Evolutionary conservation across 2,797 vertebrate genomes (phyloP), one percentile per base, ranked within the genome.

Genomic region (Sebastes oblongus): DNA sequence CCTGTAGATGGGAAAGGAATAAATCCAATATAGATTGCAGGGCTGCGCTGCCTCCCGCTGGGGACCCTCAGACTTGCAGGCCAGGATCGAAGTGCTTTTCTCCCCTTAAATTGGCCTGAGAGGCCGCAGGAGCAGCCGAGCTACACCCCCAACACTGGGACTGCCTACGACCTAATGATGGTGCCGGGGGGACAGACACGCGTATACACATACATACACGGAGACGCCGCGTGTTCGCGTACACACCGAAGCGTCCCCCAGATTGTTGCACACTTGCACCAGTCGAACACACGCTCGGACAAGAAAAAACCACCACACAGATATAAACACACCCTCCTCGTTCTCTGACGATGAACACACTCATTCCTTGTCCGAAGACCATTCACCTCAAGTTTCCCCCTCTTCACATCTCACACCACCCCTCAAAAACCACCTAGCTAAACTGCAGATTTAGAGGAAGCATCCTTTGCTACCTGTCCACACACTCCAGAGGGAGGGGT

Each of bases 21-120:
- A 95, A 96, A 96, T 96, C 95, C 95, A 95, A 96, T 96, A 95
- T 94, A 95, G 95, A 96, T 96, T 95, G 95, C 93, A 94, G 94
- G 92, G 94, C 94, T 94, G 91, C 81, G 92, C 86, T 93, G 91
- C 91, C 93, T 93, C 95, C 94, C 90, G 91, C 94, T 88, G 94
- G 86, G 95, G 90, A 92, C 81, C 90, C 92, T 93, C 94, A 95
- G 93, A 93, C 93, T 94, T 92, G 91, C 93, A 92, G 93, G 90
- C 89, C 87, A 80, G 88, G 90, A 96, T 95, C 91, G 88, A 95
- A 96, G 92, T 82, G 88, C 88, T 96, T 96, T 95, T 94, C 94
- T 94, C 87, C 88, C 91, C 87, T 83, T 85, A 95, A 96, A 96
- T 94, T 92, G 94, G 82, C 92, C 93, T 79, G 86, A 92, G 87